Base-by-base conservation (phyloP, 2,888 invertebrate species). In the Megaustenia siamemsis region DNA sequence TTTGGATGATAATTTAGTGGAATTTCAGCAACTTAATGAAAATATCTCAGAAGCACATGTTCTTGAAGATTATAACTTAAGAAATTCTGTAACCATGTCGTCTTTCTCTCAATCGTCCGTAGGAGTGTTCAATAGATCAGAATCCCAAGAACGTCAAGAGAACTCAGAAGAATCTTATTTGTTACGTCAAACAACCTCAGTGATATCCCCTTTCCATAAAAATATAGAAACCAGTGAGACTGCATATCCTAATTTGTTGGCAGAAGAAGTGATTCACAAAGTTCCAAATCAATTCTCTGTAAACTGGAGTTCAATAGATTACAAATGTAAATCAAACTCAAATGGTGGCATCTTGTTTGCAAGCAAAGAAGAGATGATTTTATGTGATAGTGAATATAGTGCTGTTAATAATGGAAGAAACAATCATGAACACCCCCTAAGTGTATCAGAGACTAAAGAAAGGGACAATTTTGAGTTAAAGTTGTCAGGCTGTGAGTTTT, bases 381-480 rank as follows among this genome's bases (percentile, higher is more conserved):
- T 1, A n/a, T 21, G 24, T 8, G 10, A 38, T 43, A 18, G 24
- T 32, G 45, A 60, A 63, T 3, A 40, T 60, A 24, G 5, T 40
- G 5, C 18, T 60, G 60, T 24, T 10, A 40, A 6, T 28, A 38
- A 24, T 40, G 28, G 32, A 28, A 38, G 3, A 35, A 6, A 40
- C 5, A 35, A 49, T 56, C 32, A 32, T 43, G 18, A 32, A 15
- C 32, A 73, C 0, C 6, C 0, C 4, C 2, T 21, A 32, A 21
- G 1, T 45, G 15, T 35, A 32, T 49, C 32, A 2, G 35, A 49
- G 32, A n/a, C 73, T 32, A 49, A 32, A 49, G 73, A 82, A 40
- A 12, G 10, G 10, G 53, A 53, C 24, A 45, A 76, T 38, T 83
- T 83, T 83, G 77, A 83, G 15, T 32, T 83, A 53, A 43, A 77